A percentile compares a stretch with the other conserved stretches of the same genome.
phyloP scores from a whole-genome alignment of 2,888 invertebrate genomes.

The Epicampocera succincta region DNA sequence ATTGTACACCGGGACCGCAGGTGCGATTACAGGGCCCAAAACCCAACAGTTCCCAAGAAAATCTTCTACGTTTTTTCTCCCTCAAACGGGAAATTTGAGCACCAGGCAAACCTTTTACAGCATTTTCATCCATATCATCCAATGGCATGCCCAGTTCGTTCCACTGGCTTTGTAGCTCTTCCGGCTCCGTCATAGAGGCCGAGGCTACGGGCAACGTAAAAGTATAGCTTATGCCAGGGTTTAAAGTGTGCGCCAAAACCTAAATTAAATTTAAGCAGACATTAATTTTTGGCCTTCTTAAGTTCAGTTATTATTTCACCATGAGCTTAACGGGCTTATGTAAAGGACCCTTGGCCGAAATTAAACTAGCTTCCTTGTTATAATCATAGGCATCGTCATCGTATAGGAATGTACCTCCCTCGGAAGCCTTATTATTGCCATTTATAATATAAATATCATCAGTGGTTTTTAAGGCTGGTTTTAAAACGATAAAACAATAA shows the following conservation, averaged over 20 bases:
- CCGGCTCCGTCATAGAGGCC: slow-evolving; percentile 78
- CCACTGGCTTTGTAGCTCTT: slow-evolving; percentile 78
- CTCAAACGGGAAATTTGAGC: slow-evolving; percentile 67
- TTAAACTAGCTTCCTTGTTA: slow-evolving; percentile 83
- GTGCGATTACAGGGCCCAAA: slow-evolving; percentile 90
- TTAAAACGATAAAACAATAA: too few species aligned
- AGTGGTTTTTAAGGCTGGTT: slow-evolving; percentile 87
- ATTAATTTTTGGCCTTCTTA: neutral
- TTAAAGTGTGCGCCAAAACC: slow-evolving; percentile 90
- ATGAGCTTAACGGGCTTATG: slow-evolving; percentile 74
- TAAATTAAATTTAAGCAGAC: slow-evolving; percentile 76
- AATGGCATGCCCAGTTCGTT: slow-evolving; percentile 76
- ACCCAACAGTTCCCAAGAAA: slow-evolving; percentile 89
- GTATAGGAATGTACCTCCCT: slow-evolving; percentile 87
- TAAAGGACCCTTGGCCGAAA: slow-evolving; percentile 76
- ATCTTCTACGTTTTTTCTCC: slow-evolving; percentile 83
- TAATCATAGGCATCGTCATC: slow-evolving; percentile 91
- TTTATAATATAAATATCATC: slow-evolving; percentile 91
- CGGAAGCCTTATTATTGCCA: slow-evolving; percentile 89
- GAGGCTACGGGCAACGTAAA: slow-evolving; percentile 88
- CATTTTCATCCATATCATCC: slow-evolving; percentile 75
- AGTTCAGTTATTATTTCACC: slow-evolving; percentile 70
- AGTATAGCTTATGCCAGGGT: slow-evolving; percentile 93
- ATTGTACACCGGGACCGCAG: slow-evolving; percentile 85
- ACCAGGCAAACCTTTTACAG: slow-evolving; percentile 63